phyloP scores from a whole-genome alignment of 2,888 invertebrate genomes.

The Pteria penguin region DNA sequence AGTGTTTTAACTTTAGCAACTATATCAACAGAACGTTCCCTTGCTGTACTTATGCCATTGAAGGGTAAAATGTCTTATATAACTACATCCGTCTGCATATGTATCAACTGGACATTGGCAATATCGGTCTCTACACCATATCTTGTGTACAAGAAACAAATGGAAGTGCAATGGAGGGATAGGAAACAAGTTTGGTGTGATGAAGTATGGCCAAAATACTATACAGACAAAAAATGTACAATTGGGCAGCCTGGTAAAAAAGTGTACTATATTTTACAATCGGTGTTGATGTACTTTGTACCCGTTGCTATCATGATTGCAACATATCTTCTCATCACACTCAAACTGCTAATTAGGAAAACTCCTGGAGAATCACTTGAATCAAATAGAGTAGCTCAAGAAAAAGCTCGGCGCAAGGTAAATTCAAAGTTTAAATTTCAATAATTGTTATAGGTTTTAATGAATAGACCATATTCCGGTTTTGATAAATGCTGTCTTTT shows the following conservation, averaged over 20 bases:
- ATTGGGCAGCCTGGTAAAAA: constrained; percentile 46
- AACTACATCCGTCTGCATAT: constrained; percentile 49
- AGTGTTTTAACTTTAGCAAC: constrained; percentile 71
- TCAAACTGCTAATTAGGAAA: constrained; percentile 59
- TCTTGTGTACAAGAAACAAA: constrained; percentile 54
- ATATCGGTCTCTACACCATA: constrained; percentile 66
- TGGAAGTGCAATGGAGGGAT: constrained; percentile 61
- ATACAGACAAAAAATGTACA: constrained; percentile 48
- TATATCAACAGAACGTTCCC: constrained; percentile 73
- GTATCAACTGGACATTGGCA: constrained; percentile 60
- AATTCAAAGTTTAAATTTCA: too few species aligned
- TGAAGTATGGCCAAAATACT: constrained; percentile 67
- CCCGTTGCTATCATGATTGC: constrained; percentile 70
- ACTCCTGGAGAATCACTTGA: constrained; percentile 55
- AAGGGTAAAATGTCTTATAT: constrained; percentile 55
- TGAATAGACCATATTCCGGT: too few species aligned
- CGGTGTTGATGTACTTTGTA: constrained; percentile 70
- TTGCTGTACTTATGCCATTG: constrained; percentile 74
- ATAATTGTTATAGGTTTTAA: too few species aligned
- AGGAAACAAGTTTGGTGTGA: constrained; percentile 67
- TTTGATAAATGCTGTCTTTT: too few species aligned
- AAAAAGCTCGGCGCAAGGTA: constrained; percentile 67
- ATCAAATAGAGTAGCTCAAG: constrained; percentile 51
- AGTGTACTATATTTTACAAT: constrained; percentile 66
- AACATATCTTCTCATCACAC: constrained; percentile 65